Evolutionary conservation across 2,797 vertebrate genomes (phyloP).

Genomic region (Melanotaenia parkinsoni): DNA sequence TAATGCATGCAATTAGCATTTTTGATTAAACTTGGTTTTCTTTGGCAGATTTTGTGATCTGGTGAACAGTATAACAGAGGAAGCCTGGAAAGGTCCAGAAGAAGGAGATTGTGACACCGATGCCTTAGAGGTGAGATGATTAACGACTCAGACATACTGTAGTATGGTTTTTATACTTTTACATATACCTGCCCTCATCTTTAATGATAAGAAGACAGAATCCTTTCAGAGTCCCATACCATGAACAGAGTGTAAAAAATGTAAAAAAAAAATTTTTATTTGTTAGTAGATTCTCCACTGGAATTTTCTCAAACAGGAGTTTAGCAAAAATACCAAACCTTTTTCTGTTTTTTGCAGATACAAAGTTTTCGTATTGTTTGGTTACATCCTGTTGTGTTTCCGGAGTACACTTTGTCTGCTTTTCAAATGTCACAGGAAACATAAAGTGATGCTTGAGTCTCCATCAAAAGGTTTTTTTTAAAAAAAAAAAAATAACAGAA

Average conservation of each 20-base stretch:
- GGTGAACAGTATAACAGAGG: constrained; percentile 94
- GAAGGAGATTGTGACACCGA: constrained; percentile 94
- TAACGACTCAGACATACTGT: not conserved
- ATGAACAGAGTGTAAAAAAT: too few relatives aligned
- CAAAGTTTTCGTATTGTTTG: constrained; percentile 3
- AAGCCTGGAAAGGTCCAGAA: constrained; percentile 89
- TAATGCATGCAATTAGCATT: not conserved
- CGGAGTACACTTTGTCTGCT: not conserved
- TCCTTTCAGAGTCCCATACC: not conserved
- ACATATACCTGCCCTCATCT: too few relatives aligned
- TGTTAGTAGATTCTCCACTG: not conserved
- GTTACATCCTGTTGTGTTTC: constrained; percentile 44
- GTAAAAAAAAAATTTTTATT: not conserved
- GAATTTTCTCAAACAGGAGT: not conserved
- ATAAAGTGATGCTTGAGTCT: not conserved
- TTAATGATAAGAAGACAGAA: too few relatives aligned
- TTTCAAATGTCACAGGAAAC: constrained; percentile 34
- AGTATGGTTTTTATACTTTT: not conserved
- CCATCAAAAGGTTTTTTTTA: not conserved
- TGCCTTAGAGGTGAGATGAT: constrained; percentile 89
- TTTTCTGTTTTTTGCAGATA: not conserved
- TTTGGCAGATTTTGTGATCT: constrained; percentile 92
- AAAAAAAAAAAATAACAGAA: not conserved
- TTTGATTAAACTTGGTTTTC: not conserved
- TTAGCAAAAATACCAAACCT: not conserved